A percentile compares a stretch with the other conserved stretches of the same genome.
These are phyloP conservation scores for Enteromius thamalakanensis DNA, from an alignment of 2,797 vertebrate species.

Conservation along the genomic window DNA sequence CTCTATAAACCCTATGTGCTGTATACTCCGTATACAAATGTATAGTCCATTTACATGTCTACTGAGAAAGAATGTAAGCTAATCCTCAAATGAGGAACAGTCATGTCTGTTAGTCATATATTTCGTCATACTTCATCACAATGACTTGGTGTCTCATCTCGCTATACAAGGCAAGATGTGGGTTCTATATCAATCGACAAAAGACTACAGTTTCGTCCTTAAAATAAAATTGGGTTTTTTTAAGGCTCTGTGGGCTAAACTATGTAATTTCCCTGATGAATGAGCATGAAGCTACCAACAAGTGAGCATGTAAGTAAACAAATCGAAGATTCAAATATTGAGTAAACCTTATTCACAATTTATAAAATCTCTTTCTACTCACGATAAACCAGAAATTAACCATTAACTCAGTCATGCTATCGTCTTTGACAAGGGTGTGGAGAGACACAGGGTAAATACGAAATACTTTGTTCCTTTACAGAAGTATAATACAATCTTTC, in stretches of 20 bases:
- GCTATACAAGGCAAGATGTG: constrained; percentile 3
- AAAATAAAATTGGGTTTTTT: neutral
- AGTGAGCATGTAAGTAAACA: neutral
- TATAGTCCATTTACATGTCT: neutral
- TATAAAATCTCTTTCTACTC: neutral
- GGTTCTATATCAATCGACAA: neutral
- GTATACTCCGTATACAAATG: too few species aligned
- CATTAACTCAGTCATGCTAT: constrained; percentile 38
- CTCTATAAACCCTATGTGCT: too few species aligned
- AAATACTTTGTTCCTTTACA: neutral
- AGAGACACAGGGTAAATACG: neutral
- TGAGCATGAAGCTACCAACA: neutral
- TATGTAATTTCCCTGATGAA: constrained; percentile 3
- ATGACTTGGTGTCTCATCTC: neutral
- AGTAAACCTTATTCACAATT: constrained; percentile 5
- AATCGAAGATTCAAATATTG: neutral
- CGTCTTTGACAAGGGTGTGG: constrained; percentile 24
- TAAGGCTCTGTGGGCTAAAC: neutral
- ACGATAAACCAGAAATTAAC: constrained; percentile 41
- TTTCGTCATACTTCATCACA: constrained; percentile 29
- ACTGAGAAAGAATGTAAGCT: neutral
- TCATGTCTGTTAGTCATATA: neutral
- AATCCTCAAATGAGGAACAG: neutral
- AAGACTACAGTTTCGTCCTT: neutral
- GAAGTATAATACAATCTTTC: neutral